Percentiles rank a stretch among this genome's conserved stretches.
Evolutionary conservation across 2,797 vertebrate species (phyloP).

Genomic region (Perodicticus potto): DNA sequence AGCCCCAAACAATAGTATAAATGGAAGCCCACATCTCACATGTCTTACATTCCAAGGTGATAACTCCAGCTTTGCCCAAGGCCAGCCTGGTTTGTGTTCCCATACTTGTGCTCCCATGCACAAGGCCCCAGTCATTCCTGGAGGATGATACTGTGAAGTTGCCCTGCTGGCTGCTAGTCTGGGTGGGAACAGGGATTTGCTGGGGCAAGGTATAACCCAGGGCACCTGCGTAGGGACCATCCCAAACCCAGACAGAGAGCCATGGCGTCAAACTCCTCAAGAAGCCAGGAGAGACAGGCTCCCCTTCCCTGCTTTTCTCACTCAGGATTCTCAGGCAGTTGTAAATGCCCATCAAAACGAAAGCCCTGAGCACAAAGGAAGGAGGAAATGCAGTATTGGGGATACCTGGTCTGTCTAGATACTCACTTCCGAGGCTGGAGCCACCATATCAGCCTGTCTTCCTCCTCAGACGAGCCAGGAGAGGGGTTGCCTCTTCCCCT

Average conservation of each 20-base stretch:
- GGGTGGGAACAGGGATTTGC: background rate
- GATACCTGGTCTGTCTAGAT: background rate
- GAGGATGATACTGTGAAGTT: background rate
- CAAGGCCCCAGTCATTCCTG: background rate
- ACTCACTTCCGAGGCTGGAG: background rate
- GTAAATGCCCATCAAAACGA: background rate
- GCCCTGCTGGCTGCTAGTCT: background rate
- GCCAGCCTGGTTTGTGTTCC: rapidly evolving
- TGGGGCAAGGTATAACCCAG: background rate
- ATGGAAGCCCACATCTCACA: background rate
- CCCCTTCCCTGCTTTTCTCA: no score
- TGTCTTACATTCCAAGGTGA: background rate
- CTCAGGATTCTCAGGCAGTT: background rate
- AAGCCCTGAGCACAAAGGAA: background rate
- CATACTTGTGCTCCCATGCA: rapidly evolving
- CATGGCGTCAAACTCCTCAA: background rate
- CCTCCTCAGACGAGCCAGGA: rapidly evolving
- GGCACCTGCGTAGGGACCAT: no score
- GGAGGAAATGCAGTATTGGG: rapidly evolving
- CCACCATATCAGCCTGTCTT: background rate
- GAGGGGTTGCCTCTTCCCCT: background rate
- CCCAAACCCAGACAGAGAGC: background rate
- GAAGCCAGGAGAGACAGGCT: no score
- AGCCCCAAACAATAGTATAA: background rate
- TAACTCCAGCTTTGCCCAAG: background rate